These are phyloP conservation scores for Rhynchomys soricoides DNA, from an alignment of 2,113 vertebrate species.

Conservation along the genomic window DNA sequence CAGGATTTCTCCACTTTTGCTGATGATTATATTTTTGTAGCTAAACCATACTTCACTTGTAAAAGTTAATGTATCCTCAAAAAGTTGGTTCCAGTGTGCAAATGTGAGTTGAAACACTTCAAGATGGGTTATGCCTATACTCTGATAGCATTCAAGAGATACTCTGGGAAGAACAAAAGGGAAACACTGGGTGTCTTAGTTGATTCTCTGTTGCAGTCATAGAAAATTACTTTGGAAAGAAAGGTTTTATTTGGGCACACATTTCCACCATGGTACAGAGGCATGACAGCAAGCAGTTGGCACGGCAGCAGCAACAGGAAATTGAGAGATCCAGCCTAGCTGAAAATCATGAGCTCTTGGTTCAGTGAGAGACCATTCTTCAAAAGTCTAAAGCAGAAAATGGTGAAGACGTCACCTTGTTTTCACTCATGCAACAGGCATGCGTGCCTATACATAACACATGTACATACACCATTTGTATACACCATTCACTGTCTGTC, in stretches of 20 bases:
- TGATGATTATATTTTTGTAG: not conserved
- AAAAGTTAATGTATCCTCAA: not conserved
- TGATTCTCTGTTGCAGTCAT: not conserved
- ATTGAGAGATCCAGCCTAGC: not conserved
- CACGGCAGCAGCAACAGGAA: not conserved
- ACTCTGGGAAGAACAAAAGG: not conserved
- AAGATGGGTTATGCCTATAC: not conserved
- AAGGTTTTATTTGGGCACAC: not conserved
- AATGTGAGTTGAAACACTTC: not conserved
- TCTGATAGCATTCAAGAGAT: not conserved
- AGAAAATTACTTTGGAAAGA: not conserved
- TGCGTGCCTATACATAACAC: not conserved
- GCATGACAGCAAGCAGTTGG: not conserved
- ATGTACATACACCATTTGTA: not conserved
- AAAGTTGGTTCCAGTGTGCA: conserved; percentile 38
- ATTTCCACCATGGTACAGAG: no score
- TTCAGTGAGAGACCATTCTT: not conserved
- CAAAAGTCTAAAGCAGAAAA: not conserved
- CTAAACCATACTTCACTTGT: conserved; percentile 13
- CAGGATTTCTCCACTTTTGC: conserved; percentile 6
- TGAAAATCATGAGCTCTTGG: not conserved
- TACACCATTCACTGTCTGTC: not conserved
- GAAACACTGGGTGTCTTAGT: not conserved
- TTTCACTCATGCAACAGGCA: not conserved
- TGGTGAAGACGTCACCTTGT: no score